Base-by-base conservation (phyloP, 2,888 invertebrate species). In the Chouioia cunea region DNA sequence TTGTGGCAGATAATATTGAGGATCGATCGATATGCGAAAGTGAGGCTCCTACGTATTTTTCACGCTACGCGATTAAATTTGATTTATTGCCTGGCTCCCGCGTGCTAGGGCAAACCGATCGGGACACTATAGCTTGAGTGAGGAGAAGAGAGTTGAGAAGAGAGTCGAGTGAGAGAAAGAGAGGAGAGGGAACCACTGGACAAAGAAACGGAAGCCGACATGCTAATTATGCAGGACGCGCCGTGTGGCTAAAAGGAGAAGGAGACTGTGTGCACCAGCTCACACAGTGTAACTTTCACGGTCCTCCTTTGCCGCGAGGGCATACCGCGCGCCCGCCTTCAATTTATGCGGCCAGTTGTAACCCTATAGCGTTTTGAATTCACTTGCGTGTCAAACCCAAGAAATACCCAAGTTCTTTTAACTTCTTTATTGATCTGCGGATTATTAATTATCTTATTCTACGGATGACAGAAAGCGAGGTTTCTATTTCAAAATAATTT, bases 41-140 rank as follows among this genome's bases (percentile, higher is more conserved):
- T 63, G 53, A 57, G 36, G 27, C 59, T 15, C 56, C 44, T 69
- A 77, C 74, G 73, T 74, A 76, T 78, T 79, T 78, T 79, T 80
- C 77, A 75, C 70, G 75, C 76, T 74, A n/a, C n/a, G 75, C 77
- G 78, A 81, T 80, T 81, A 79, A 79, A 78, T 78, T 79, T 81
- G 81, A 83, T 82, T 81, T 79, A 82, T 81, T 75, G 69, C 75
- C 72, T 73, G 65, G 57, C 63, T 64, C 52, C 36, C 53, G 64
- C 48, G 53, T 59, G n/a, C 22, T 8, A 36, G 60, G 56, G 60
- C 70, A 36, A 6, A 36, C 27, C 1, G 36, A 36, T 36, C 36
- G 6, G 36, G 36, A 36, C 36, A 36, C 36, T 36, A 10, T 36
- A 36, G 36, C 36, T n/a, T n/a, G n/a, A 36, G 36, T 12, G 36